A percentile compares a stretch with the other conserved stretches of the same genome.
These are phyloP conservation scores for Zosterops japonicus DNA, from an alignment of 2,113 vertebrate genomes.

Conservation along the genomic window DNA sequence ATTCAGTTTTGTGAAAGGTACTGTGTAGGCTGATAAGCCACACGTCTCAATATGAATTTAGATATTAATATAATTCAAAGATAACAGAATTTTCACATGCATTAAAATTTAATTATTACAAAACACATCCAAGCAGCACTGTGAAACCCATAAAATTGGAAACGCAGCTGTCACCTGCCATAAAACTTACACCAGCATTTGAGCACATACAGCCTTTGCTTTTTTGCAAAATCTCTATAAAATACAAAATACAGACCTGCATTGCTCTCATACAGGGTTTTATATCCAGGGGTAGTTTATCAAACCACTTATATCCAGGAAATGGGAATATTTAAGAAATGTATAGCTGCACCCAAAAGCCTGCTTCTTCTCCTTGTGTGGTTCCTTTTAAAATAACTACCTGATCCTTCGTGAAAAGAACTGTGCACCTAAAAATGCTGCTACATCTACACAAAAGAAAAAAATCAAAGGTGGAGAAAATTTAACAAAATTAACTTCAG, in stretches of 20 bases:
- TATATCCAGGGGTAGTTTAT: neutral
- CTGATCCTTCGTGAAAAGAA: neutral
- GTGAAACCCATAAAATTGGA: neutral
- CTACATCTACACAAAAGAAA: neutral
- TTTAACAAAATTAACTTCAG: neutral
- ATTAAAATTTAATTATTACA: neutral
- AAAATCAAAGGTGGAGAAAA: neutral
- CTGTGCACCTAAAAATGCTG: neutral
- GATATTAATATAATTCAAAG: neutral
- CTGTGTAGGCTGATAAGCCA: neutral
- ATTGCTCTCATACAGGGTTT: neutral
- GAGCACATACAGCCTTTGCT: neutral
- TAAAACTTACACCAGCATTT: neutral
- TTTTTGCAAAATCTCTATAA: neutral
- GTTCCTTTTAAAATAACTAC: neutral
- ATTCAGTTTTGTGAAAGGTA: neutral
- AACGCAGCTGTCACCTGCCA: neutral
- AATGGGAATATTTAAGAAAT: neutral
- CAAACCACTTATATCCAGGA: neutral
- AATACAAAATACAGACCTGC: neutral
- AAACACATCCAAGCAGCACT: neutral
- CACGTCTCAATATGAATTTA: neutral
- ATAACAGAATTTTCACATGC: neutral
- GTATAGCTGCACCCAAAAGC: neutral
- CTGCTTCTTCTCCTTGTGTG: neutral